phyloP scores from a whole-genome alignment of 2,888 invertebrate genomes.

The Pristionchus japonicus region DNA sequence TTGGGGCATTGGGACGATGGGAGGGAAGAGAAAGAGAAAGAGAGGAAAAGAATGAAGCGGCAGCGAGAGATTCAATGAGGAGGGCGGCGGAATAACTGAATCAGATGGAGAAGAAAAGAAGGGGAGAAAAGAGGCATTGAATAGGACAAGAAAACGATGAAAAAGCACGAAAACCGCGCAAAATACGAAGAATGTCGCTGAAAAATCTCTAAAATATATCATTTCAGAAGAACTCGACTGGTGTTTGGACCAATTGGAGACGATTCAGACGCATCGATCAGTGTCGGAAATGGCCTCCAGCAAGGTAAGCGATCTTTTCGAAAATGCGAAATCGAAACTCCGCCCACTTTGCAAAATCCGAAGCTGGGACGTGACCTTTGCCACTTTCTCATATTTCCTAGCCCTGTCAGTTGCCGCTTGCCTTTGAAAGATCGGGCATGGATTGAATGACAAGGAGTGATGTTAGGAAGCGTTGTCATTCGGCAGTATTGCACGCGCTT shows the following conservation, averaged over 20 bases:
- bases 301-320: conserved; percentile 83
- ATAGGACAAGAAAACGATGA: background rate
- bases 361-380: background rate
- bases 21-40: background rate
- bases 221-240: conserved; percentile 93
- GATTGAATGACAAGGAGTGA: background rate
- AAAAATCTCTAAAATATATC: background rate
- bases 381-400: background rate
- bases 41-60: background rate
- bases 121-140: background rate
- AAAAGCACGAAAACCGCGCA: background rate
- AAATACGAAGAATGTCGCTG: background rate
- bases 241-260: conserved; percentile 99
- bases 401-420: background rate
- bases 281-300: conserved; percentile 99
- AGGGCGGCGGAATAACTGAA: conserved; percentile 7
- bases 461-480: background rate
- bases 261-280: conserved; percentile 98
- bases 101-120: conserved; percentile 10
- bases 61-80: background rate
- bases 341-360: background rate
- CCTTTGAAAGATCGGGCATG: background rate
- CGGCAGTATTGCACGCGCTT: background rate
- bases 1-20: background rate
- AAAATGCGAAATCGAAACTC: background rate